Evolutionary conservation across 2,888 invertebrate genomes (phyloP), one percentile per base, ranked within the genome.

Genomic region (Lingula anatina): DNA sequence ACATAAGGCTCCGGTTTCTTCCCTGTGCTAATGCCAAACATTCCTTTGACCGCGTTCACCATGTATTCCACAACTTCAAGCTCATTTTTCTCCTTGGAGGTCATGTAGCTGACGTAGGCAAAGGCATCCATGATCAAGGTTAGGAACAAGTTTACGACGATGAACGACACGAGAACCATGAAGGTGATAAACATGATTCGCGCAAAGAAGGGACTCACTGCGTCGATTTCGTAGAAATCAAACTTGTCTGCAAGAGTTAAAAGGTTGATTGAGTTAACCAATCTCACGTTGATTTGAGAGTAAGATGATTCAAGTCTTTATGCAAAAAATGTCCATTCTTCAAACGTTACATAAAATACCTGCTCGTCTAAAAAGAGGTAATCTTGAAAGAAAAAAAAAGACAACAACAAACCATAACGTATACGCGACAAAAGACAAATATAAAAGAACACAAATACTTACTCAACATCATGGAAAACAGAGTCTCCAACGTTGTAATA

Each of bases 381-480:
- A n/a, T n/a, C n/a, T n/a, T n/a, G n/a, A n/a, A n/a, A n/a, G n/a
- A n/a, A n/a, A 31, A 9, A n/a, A n/a, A n/a, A n/a, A n/a, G n/a
- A 31, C 35, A n/a, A 9, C 9, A 9, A 31, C 35, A 31, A 9
- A n/a, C 35, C 9, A 9, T 9, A 9, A 31, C 35, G 35, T 15
- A n/a, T 15, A 31, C 35, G n/a, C 35, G 35, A 9, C 9, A 12
- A n/a, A 9, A n/a, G 9, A n/a, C 35, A 12, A 9, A 31, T 31
- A n/a, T 15, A 31, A 9, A n/a, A 9, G n/a, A 9, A 31, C 35
- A 40, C 40, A 18, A 9, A 20, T 23, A 51, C 48, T 49, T 49
- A 47, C 48, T 47, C 35, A 67, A 53, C 51, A 68, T 64, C 63
- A 71, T 65, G 25, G 62, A 51, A 45, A 73, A 70, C 18, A 65